A percentile compares a stretch with the other conserved stretches of the same genome.
Evolutionary conservation across 2,797 vertebrate species (phyloP).

Genomic region (Xenops minutus): DNA sequence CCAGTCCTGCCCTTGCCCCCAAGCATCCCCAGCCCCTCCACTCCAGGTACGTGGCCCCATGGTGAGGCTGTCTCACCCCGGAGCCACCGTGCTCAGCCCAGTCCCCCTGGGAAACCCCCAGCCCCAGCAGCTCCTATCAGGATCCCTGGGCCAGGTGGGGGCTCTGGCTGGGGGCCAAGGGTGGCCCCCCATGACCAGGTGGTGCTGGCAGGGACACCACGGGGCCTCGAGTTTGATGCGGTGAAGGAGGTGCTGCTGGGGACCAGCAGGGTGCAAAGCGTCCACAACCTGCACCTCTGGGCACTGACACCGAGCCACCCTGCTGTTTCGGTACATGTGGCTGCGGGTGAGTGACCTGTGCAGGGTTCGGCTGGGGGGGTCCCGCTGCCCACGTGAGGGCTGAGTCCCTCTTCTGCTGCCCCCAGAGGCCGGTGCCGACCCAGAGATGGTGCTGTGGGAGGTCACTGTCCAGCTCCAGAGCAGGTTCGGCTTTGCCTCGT

Average conservation of each 20-base stretch:
- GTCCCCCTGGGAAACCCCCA: not conserved
- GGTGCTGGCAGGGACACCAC: constrained; percentile 80
- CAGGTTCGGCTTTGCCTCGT: constrained; percentile 87
- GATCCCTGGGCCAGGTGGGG: not conserved
- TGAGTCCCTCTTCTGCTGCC: not conserved
- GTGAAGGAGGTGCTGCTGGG: constrained; percentile 89
- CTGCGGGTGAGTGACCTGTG: constrained; percentile 79
- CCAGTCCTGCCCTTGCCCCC: not conserved
- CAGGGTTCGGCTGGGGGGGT: fast-evolving
- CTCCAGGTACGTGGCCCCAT: not conserved
- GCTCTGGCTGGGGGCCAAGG: fast-evolving
- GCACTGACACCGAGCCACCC: constrained; percentile 86
- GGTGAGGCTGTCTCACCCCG: not conserved
- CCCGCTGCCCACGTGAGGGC: fast-evolving
- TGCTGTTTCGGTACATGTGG: constrained; percentile 86
- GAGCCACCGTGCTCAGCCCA: not conserved
- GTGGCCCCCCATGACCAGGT: not conserved
- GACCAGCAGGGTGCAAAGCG: constrained; percentile 83
- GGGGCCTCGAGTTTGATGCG: constrained; percentile 79
- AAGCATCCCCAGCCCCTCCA: too few species aligned
- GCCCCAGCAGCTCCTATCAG: not conserved
- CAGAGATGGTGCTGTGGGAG: constrained; percentile 85
- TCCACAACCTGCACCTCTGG: constrained; percentile 91
- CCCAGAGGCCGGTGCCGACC: constrained; percentile 81
- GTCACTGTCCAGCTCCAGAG: constrained; percentile 83